Evolutionary conservation across 1,140 invertebrate genomes (phyloP), one percentile per base, ranked within the genome.

Genomic region (Lucilia sericata): DNA sequence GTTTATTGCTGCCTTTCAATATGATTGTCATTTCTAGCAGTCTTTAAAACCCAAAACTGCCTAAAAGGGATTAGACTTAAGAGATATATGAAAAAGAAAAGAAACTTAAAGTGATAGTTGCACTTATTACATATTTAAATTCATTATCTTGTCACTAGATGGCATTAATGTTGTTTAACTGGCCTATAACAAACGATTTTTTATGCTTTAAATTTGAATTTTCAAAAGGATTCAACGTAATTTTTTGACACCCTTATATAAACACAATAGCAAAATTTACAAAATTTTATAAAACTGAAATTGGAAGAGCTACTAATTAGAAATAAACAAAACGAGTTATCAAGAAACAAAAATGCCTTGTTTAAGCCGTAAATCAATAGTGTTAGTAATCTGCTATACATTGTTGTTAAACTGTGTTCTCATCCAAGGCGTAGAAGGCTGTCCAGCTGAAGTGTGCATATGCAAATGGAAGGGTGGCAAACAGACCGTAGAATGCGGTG

Each of bases 381-480:
- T 70, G 9, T 70, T 70, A 21, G n/a, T 10, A 10, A 70, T 19
- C 65, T 21, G 19, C n/a, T 70, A 5, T 70, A 21, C 21, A 10
- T 25, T 70, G 19, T 19, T 70, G 10, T 10, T 70, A 21, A 21
- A 70, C 10, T 19, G n/a, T 21, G n/a, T 21, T 1, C n/a, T 21
- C 9, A 13, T 49, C 12, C n/a, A 12, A 9, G 13, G 42, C n/a
- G 42, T 21, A 25, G 19, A 19, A 25, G 65, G n/a, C 49, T 98
- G 97, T 89, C 96, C 96, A 0, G 88, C 91, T 2, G 93, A 93
- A 65, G 91, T 93, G 47, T 98, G 97, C 91, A 92, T 93, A 13
- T 98, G 97, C 92, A 97, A 97, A 88, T 98, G 97, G 97, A 98
- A 97, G 90, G 94, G 95, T 87, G 97, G 97, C 2, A 98, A 98